phyloP scores from a whole-genome alignment of 2,113 vertebrate species.

The Phalacrocorax aristotelis region DNA sequence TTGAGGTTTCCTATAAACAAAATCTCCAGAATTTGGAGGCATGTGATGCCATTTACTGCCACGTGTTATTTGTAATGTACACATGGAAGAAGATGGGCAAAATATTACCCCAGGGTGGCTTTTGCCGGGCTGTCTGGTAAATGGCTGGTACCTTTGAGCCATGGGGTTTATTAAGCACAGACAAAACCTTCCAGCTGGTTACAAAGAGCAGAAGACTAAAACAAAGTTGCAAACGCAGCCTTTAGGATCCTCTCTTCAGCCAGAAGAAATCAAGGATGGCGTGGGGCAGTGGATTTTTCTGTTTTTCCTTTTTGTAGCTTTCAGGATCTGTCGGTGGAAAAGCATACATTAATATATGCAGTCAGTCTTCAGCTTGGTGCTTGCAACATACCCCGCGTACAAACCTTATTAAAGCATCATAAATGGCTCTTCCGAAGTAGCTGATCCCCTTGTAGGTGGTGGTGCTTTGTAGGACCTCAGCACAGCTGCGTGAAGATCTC shows the following conservation, averaged over 20 bases:
- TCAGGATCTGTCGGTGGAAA: neutral
- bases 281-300: neutral
- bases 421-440: neutral
- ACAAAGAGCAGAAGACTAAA: neutral
- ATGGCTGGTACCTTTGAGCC: neutral
- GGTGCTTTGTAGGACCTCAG: neutral
- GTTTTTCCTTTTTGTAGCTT: neutral
- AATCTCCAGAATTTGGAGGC: neutral
- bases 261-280: neutral
- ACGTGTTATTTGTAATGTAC: neutral
- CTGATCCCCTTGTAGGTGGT: neutral
- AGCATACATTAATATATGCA: neutral
- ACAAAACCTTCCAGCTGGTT: neutral
- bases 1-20: constrained; percentile 3
- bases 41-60: neutral
- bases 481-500: neutral
- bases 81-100: neutral
- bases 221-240: neutral
- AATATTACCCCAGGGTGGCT: neutral
- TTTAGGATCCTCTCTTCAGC: neutral
- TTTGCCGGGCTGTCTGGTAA: neutral
- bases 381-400: neutral
- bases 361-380: neutral
- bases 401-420: neutral
- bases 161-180: neutral